Evolutionary conservation across 2,888 invertebrate genomes (phyloP), one percentile per base, ranked within the genome.

Genomic region (Timema cristinae): DNA sequence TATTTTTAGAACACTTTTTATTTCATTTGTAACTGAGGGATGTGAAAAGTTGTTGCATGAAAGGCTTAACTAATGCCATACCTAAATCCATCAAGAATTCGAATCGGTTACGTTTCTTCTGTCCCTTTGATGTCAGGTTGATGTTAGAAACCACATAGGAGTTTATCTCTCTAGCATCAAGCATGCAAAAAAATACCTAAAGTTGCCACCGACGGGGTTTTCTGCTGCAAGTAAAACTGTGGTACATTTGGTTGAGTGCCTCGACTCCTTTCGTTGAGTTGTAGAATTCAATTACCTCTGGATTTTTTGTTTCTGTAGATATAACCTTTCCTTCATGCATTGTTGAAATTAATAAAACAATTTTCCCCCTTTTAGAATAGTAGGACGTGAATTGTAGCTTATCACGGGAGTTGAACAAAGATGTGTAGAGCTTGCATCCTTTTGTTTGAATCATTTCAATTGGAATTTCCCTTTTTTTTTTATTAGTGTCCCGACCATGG

Each of bases 241-340:
- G 75, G 66, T 77, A 76, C 68, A 78, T 67, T 71, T 74, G 70
- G 66, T 79, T 77, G 66, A 78, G 78, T 13, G 73, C 72, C 68
- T 77, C 78, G 15, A 76, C 77, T 63, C 76, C 75, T 75, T 78
- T 78, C 7, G 76, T 79, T 47, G 15, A 49, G 70, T 79, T 78
- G 69, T 78, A 78, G 68, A 75, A 75, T 16, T 73, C n/a, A 11
- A 78, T 73, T 9, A 77, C 75, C 50, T 68, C 66, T 50, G 73
- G 50, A 50, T 71, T 73, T 49, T 66, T 68, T 61, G 50, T 68
- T 11, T 54, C 32, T 50, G 50, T 16, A 61, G 63, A 50, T 32
- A 52, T 32, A 5, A 6, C 52, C 9, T 52, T 63, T 50, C 32
- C 10, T 48, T 54, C 47, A 15, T 76, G 72, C 48, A 73, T 70